Evolutionary conservation across 2,888 invertebrate genomes (phyloP), one percentile per base, ranked within the genome.

Genomic region (Zaprionus lineosus): DNA sequence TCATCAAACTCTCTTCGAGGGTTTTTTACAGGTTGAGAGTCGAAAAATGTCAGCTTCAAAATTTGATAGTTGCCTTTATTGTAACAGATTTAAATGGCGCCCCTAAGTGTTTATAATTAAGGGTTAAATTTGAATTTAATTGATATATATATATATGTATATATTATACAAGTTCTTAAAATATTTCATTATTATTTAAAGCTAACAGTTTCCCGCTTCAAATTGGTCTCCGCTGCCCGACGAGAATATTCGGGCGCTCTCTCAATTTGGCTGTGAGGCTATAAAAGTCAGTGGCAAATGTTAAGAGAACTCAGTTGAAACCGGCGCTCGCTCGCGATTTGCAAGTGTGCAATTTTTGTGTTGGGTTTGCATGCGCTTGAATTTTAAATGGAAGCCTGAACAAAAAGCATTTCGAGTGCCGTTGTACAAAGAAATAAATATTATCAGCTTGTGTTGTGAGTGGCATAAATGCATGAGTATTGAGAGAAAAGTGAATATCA

Each of bases 261-360:
- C 24, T 40, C 72, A 55, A 66, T 55, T 43, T 43, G 8, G 21
- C 31, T 36, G 14, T 31, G 24, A 0, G 28, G 5, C 57, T 73
- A 76, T 76, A 76, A 82, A 76, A 76, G 79, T 36, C 40, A 67
- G 48, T 29, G 62, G 12, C 24, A 3, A 2, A 21, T 40, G 41
- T 41, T 29, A 62, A 60, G 55, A 65, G 69, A 72, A 61, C 73
- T 75, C 82, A 55, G 60, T 79, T 50, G 57, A 61, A 76, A 76
- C 77, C 81, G 81, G 84, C 64, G 59, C 62, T 84, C 69, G 65
- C 69, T 64, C 59, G 66, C 67, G 66, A 28, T 68, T 71, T 72
- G n/a, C n/a, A n/a, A n/a, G n/a, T n/a, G n/a, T 46, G 60, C 55
- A 50, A 62, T 37, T 11, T 75, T 61, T 50, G 41, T n/a, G 8